phyloP scores from a whole-genome alignment of 2,113 vertebrate species.

The Leptobrachium leishanense region DNA sequence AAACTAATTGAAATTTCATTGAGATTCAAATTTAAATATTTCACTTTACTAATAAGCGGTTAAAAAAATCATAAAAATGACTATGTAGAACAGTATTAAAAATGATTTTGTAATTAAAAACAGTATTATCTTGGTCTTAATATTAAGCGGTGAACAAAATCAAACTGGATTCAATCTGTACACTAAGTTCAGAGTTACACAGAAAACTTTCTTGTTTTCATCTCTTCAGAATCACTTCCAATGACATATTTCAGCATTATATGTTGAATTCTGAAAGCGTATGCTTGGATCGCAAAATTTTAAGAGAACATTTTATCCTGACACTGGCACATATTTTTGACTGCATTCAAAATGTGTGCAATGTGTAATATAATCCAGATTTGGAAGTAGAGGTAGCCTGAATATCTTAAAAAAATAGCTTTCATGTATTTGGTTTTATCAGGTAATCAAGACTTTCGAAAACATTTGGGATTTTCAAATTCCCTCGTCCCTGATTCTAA shows the following conservation, averaged over 20 bases:
- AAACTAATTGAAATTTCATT: no score
- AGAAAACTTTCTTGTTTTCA: neutral
- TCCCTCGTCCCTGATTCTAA: neutral
- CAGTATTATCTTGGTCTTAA: neutral
- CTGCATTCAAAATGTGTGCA: conserved; percentile 39
- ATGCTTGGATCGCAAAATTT: conserved; percentile 14
- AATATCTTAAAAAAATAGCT: conserved; percentile 5
- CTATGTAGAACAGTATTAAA: neutral
- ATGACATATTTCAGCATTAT: neutral
- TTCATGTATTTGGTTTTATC: conserved; percentile 13
- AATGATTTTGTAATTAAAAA: neutral
- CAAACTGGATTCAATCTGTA: neutral
- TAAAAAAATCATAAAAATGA: conserved; percentile 9
- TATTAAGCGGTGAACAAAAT: neutral
- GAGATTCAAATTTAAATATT: no score
- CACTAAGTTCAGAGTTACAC: neutral
- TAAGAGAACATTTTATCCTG: neutral
- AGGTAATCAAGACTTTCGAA: conserved; percentile 4
- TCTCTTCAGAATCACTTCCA: conserved; percentile 11
- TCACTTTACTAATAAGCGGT: no score
- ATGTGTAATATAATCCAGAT: conserved; percentile 5
- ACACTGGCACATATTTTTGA: neutral
- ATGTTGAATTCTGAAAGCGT: neutral
- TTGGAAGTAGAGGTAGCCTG: neutral
- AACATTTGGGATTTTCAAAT: neutral